Conservation (phyloP, 2,113 vertebrate species). For the Agapornis roseicollis region DNA sequence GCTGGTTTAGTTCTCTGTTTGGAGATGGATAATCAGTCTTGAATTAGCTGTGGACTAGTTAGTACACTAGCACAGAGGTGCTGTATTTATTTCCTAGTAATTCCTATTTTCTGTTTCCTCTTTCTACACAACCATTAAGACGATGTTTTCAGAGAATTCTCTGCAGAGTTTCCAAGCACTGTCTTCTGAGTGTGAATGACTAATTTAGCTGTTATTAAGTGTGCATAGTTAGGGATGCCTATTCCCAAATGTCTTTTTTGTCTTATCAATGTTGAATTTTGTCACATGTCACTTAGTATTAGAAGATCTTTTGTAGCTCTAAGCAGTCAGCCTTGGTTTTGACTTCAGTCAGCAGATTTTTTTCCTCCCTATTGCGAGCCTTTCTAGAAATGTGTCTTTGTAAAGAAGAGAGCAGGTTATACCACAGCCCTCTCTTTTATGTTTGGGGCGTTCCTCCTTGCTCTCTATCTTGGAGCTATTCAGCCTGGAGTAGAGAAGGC, state of each 20-base stretch:
- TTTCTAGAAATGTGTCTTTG: neutral
- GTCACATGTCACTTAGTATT: neutral
- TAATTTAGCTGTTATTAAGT: neutral
- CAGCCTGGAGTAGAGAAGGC: neutral
- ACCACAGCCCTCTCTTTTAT: neutral
- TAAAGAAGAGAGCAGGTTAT: neutral
- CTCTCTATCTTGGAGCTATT: neutral
- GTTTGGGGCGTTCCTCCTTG: neutral
- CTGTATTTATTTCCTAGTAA: neutral
- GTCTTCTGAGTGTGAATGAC: neutral
- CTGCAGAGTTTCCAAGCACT: neutral
- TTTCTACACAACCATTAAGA: neutral
- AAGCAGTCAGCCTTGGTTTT: neutral
- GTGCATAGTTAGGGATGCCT: neutral
- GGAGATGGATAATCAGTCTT: neutral
- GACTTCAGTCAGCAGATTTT: neutral
- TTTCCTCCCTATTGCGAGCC: neutral
- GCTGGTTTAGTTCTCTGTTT: neutral
- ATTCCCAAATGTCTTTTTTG: neutral
- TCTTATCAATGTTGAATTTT: constrained; percentile 5
- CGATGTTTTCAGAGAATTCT: neutral
- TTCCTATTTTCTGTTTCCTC: neutral
- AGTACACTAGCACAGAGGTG: neutral
- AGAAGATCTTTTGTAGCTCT: neutral
- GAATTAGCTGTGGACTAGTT: neutral